These are phyloP conservation scores for Asbolus verrucosus DNA, from an alignment of 1,140 invertebrate genomes.

Conservation along the genomic window DNA sequence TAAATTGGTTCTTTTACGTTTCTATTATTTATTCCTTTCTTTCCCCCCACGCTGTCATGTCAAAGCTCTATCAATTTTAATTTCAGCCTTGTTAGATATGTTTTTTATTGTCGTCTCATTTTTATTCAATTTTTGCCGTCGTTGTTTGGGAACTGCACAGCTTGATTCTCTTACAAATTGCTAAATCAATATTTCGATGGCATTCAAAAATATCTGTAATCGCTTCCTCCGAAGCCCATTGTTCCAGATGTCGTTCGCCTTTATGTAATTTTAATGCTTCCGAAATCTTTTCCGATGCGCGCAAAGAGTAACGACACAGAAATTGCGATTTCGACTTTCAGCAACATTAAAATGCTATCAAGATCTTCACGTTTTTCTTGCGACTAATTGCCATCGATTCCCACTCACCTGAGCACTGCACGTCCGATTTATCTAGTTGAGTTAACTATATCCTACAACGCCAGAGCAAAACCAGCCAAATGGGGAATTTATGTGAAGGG, in stretches of 20 bases:
- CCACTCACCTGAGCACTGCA: no score
- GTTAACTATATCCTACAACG: no score
- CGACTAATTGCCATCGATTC: no score
- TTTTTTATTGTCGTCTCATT: constrained; percentile 1
- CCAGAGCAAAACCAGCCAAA: no score
- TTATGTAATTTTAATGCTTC: constrained; percentile 45
- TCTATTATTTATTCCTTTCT: constrained; percentile 56
- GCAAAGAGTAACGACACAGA: constrained; percentile 11
- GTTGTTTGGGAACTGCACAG: constrained; percentile 9
- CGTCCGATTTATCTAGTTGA: background rate
- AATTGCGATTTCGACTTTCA: constrained; percentile 23
- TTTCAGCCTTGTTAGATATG: constrained; percentile 22
- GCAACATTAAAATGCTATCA: constrained; percentile 33
- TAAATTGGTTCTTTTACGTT: constrained; percentile 53
- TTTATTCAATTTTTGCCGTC: constrained; percentile 18
- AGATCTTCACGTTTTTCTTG: background rate
- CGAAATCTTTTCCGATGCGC: constrained; percentile 30
- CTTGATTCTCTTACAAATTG: constrained; percentile 18
- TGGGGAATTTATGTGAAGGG: no score
- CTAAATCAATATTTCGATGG: constrained; percentile 44
- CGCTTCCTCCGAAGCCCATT: constrained; percentile 29
- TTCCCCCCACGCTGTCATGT: constrained; percentile 39
- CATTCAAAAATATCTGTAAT: constrained; percentile 34
- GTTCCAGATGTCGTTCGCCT: constrained; percentile 43
- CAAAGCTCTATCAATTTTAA: constrained; percentile 43